Base-by-base conservation (phyloP, 2,888 invertebrate genomes). In the Ypsolopha scabrella region DNA sequence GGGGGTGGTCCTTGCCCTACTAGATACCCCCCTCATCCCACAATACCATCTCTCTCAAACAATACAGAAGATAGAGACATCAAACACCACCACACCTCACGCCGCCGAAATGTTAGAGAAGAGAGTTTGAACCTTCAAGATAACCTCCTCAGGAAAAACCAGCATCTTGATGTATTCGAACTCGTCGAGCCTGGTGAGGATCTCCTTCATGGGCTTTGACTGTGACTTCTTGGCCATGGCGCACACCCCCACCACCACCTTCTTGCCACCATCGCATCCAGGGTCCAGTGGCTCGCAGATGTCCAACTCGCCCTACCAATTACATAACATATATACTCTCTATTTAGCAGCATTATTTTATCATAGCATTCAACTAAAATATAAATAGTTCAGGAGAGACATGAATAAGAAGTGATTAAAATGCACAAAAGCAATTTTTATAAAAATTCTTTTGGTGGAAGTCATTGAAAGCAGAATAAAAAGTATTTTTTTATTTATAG, bases 181-280 rank as follows among this genome's bases (percentile, higher is more conserved):
- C 79, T 98, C 98, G 65, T 97, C 94, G 53, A 99, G 90, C 39
- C 99, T 90, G 1, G 95, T 96, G 53, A 99, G 90, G 65, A 99
- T 99, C 83, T 99, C 99, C 72, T 95, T 95, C 99, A 99, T 99
- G 10, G 99, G 99, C 80, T 98, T 99, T 58, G 98, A 98, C 72
- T 97, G 95, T 39, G 98, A 97, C 83, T 99, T 99, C 86, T 99
- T 99, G 69, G 96, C 94, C 99, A 99, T 99, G 61, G 99, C 99
- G 88, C 99, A 99, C 54, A 99, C 94, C 57, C 99, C 99, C 65
- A 99, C 97, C 73, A 97, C 90, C 64, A 99, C 97, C 71, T 97
- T 95, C 78, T 96, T 96, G 65, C 93, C 93, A 54, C 80, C 72
- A 87, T 90, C 87, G 81, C 90, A 90, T 60, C 87, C 85, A 59